These are phyloP conservation scores for Caenorhabditis inopinata DNA, from an alignment of 1,140 invertebrate genomes.

Conservation along the genomic window DNA sequence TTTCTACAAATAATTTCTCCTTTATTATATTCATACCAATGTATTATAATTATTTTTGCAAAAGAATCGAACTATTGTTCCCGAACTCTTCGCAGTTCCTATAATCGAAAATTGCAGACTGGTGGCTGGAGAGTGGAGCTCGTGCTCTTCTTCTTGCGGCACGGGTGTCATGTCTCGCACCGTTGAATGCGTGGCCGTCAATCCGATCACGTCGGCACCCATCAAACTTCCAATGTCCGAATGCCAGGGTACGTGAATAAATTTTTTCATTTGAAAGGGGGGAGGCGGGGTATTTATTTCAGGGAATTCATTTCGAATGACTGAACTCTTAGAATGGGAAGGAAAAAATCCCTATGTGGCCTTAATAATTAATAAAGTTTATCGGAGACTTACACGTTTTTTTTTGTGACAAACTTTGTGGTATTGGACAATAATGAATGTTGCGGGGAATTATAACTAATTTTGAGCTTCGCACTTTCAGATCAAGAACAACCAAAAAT, in stretches of 20 bases:
- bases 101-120: constrained; percentile 47
- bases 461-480: no score
- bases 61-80: no score
- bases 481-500: constrained; percentile 50
- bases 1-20: no score
- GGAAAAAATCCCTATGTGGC: not conserved
- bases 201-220: constrained; percentile 51
- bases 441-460: no score
- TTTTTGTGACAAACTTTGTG: not conserved
- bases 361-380: constrained; percentile 9
- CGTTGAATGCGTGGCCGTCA: constrained; percentile 73
- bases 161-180: constrained; percentile 72
- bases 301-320: not conserved
- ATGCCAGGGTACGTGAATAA: constrained; percentile 52
- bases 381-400: no score
- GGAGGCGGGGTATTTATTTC: constrained; percentile 10
- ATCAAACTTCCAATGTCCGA: constrained; percentile 61
- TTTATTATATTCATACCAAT: no score
- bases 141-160: constrained; percentile 77
- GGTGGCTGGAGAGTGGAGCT: constrained; percentile 76
- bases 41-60: no score
- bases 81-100: no score
- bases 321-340: not conserved
- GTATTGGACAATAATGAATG: no score
- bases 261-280: not conserved